phyloP scores from a whole-genome alignment of 1,140 invertebrate species.

The Drosophila kohkoa region DNA sequence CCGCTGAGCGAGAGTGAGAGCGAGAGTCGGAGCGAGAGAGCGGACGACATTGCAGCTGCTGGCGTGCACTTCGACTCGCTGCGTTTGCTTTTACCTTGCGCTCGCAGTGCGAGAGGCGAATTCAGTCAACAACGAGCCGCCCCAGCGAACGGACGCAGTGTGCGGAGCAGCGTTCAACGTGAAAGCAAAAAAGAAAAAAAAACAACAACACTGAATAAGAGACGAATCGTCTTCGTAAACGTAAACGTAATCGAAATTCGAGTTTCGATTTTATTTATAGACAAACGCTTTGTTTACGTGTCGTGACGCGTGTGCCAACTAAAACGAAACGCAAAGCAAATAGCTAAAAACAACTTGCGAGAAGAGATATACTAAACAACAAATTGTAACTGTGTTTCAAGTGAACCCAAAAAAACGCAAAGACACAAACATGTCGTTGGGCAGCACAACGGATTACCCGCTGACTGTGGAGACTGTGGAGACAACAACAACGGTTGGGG shows the following conservation, averaged over 20 bases:
- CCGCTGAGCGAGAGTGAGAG: constrained; percentile 1
- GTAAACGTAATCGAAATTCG: constrained; percentile 49
- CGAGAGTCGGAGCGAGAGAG: constrained; percentile 4
- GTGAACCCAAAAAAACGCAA: constrained; percentile 4
- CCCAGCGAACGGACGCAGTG: constrained; percentile 68
- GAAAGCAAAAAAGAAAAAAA: not conserved
- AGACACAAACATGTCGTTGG: constrained; percentile 32
- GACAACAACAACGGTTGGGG: constrained; percentile 47
- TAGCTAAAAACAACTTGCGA: constrained; percentile 14
- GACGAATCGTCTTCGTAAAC: not conserved
- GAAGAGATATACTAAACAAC: constrained; percentile 6
- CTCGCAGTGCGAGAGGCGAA: constrained; percentile 31
- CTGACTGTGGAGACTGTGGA: constrained; percentile 18
- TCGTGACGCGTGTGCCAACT: constrained; percentile 60
- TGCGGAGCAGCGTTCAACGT: constrained; percentile 26
- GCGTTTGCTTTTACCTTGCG: constrained; percentile 19
- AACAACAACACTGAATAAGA: too few species aligned
- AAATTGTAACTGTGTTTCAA: constrained; percentile 11
- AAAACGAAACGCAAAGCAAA: constrained; percentile 19
- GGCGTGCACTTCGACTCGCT: constrained; percentile 17
- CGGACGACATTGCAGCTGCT: constrained; percentile 9
- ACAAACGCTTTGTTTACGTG: constrained; percentile 66
- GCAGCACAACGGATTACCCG: constrained; percentile 61
- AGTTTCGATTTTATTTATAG: constrained; percentile 52
- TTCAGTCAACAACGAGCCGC: constrained; percentile 68